Evolutionary conservation across 2,888 invertebrate species (phyloP), one percentile per base, ranked within the genome.

Genomic region (Apeira syringaria): DNA sequence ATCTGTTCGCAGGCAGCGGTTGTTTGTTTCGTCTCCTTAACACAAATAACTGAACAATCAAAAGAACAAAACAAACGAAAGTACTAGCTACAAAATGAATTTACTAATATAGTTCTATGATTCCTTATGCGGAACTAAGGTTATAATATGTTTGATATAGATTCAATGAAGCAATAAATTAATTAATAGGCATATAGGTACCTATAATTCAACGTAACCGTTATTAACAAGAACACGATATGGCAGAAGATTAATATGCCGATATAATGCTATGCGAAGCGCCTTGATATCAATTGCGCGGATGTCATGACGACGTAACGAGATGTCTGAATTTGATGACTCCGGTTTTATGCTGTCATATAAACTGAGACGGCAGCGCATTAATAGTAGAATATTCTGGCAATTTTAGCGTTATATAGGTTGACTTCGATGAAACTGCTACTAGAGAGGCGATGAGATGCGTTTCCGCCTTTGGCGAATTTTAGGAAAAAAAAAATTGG

Each of bases 311-410:
- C 28, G 22, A 8, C 26, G 37, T 33, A 46, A 46, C 45, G 35
- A 46, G 45, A 46, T 18, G 45, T 31, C 45, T 46, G 39, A 46
- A 40, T 46, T 46, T 46, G 39, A 46, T 40, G 45, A 40, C 39
- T 31, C 27, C 6, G 38, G 31, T 13, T 45, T 45, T 45, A 45
- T 38, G 45, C 26, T 35, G 34, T 27, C 34, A 24, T 45, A 44
- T 44, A 45, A 45, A 45, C 29, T 35, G 31, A 27, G 22, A 34
- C 30, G 34, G 17, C 31, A 32, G 27, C 25, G 11, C 33, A 24
- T 45, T 45, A 39, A 45, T 45, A 9, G 20, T 30, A 17, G 29
- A 34, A 34, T 32, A 37, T 44, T 35, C 31, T 9, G 27, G 27
- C 13, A 22, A 32, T 10, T 11, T 22, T 1, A 11, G n/a, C 8